These are phyloP conservation scores for Mormyrus proboscirostris DNA, from an alignment of 2,797 vertebrate species.

Conservation along the genomic window DNA sequence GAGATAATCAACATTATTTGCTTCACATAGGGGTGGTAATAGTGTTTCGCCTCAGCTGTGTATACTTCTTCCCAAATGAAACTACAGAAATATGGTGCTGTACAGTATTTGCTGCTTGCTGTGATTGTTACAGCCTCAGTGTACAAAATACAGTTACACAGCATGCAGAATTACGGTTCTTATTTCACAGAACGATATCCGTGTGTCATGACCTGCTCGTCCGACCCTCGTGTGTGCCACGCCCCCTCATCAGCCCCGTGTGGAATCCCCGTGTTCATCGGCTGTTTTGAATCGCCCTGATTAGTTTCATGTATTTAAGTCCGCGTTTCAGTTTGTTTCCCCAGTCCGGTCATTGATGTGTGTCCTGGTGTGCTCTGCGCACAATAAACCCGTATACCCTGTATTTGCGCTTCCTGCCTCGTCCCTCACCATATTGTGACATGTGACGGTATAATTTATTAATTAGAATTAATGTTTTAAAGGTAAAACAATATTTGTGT, in stretches of 20 bases:
- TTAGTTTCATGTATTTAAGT: too few species aligned
- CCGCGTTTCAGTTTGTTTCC: too few species aligned
- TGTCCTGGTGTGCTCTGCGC: too few species aligned
- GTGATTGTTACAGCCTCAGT: not conserved
- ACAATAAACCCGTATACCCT: too few species aligned
- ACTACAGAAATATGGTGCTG: not conserved
- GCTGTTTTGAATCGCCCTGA: too few species aligned
- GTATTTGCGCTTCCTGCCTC: too few species aligned
- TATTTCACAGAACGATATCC: not conserved
- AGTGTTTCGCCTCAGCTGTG: not conserved
- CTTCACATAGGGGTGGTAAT: not conserved
- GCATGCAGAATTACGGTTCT: not conserved
- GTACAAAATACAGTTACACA: not conserved
- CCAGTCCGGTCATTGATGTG: too few species aligned
- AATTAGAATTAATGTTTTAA: not conserved
- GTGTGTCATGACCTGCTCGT: not conserved
- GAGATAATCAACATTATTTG: not conserved
- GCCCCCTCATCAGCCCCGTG: too few species aligned
- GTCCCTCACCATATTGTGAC: too few species aligned
- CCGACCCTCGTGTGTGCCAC: too few species aligned
- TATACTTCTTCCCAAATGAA: not conserved
- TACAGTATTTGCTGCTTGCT: not conserved
- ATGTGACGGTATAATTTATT: not conserved
- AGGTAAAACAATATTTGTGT: not conserved
- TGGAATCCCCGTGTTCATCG: too few species aligned